Evolutionary conservation across 1,140 invertebrate species (phyloP).

Genomic region (Heliconius nattereri): DNA sequence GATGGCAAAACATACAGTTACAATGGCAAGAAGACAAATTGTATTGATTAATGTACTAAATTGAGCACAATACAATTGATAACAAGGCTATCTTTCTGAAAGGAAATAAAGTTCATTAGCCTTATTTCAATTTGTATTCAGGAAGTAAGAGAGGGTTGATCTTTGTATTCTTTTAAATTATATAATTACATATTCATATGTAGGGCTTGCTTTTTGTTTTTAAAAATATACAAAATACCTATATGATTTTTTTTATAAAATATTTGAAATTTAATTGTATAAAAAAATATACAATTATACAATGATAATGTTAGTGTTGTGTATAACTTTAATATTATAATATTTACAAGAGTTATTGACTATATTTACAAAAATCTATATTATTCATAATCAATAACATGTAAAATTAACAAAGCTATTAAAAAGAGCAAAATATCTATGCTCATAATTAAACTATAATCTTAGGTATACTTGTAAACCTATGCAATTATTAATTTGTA

Average conservation of each 20-base stretch:
- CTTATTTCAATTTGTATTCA: conserved; percentile 28
- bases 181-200: background rate
- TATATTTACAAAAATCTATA: background rate
- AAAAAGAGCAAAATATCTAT: too few species aligned
- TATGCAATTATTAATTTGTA: too few species aligned
- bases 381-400: background rate
- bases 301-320: background rate
- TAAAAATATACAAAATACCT: too few species aligned
- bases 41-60: conserved; percentile 39
- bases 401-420: background rate
- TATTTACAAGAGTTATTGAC: background rate
- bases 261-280: background rate
- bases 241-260: background rate
- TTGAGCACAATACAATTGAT: conserved; percentile 49
- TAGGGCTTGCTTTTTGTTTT: background rate
- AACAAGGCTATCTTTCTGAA: conserved; percentile 56
- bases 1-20: conserved; percentile 2
- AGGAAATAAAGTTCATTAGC: conserved; percentile 61
- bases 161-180: conserved; percentile 14
- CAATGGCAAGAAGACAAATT: conserved; percentile 5
- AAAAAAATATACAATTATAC: background rate
- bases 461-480: too few species aligned
- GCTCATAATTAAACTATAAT: too few species aligned
- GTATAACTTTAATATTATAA: background rate
- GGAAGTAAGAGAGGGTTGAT: conserved; percentile 18